Evolutionary conservation across 2,797 vertebrate genomes (phyloP).

Genomic region (Anabacerthia variegaticeps): DNA sequence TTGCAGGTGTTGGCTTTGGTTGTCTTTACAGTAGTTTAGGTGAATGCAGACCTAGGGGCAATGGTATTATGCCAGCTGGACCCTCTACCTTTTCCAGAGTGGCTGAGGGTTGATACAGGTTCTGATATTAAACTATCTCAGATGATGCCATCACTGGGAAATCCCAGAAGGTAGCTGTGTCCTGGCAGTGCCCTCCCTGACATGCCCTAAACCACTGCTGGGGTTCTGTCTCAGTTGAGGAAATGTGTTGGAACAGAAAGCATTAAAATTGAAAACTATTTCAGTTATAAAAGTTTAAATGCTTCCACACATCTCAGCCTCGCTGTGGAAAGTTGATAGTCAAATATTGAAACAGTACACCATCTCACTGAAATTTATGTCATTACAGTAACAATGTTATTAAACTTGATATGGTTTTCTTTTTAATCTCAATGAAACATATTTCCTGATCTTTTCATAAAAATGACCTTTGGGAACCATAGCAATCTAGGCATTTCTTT

Average conservation of each 20-base stretch:
- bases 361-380: slow-evolving; percentile 9
- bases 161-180: not conserved
- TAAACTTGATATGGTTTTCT: slow-evolving; percentile 33
- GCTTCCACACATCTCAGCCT: not conserved
- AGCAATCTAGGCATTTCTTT: slow-evolving; percentile 23
- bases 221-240: not conserved
- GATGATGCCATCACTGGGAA: not conserved
- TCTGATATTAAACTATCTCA: not conserved
- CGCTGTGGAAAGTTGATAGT: not conserved
- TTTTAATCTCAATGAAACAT: slow-evolving; percentile 58
- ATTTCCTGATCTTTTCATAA: slow-evolving; percentile 57
- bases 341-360: not conserved
- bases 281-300: not conserved
- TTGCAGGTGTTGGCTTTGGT: not conserved
- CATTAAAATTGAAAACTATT: not conserved
- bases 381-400: slow-evolving; percentile 41
- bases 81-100: not conserved
- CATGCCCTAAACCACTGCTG: not conserved
- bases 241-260: not conserved
- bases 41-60: not conserved
- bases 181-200: not conserved
- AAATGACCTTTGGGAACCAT: slow-evolving; percentile 57
- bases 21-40: not conserved
- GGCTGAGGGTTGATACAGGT: not conserved
- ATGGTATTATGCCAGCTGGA: not conserved